These are phyloP conservation scores for Dreissena polymorpha DNA, from an alignment of 1,140 invertebrate species.

Conservation along the genomic window DNA sequence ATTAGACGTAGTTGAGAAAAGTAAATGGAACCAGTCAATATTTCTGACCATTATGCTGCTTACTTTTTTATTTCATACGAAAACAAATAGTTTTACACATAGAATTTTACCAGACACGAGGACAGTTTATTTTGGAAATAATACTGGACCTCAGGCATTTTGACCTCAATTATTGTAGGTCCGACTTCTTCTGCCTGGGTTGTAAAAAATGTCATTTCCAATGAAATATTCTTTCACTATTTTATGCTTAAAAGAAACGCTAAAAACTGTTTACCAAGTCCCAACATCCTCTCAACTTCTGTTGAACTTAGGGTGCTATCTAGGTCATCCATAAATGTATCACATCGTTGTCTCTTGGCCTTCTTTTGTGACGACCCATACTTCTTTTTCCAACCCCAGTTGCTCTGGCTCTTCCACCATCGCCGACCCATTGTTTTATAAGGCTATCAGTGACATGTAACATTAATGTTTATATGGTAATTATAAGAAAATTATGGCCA, in stretches of 20 bases:
- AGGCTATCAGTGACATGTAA: too few species aligned
- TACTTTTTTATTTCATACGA: too few species aligned
- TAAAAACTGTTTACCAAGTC: conserved; percentile 5
- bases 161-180: neutral
- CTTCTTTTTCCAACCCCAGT: conserved; percentile 16
- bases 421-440: conserved; percentile 23
- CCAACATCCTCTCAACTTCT: neutral
- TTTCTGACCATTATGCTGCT: too few species aligned
- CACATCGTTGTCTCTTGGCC: neutral
- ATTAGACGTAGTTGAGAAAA: too few species aligned
- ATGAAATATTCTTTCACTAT: neutral
- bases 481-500: too few species aligned
- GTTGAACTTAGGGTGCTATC: neutral
- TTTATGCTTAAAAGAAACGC: neutral
- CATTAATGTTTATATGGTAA: too few species aligned
- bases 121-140: too few species aligned
- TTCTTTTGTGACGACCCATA: neutral
- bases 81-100: too few species aligned
- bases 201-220: neutral
- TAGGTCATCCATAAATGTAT: neutral
- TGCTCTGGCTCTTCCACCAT: conserved; percentile 12
- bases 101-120: too few species aligned
- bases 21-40: too few species aligned
- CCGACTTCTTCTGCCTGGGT: neutral
- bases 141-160: too few species aligned